Base-by-base conservation (phyloP, 2,888 invertebrate species). In the Cenopis cana region DNA sequence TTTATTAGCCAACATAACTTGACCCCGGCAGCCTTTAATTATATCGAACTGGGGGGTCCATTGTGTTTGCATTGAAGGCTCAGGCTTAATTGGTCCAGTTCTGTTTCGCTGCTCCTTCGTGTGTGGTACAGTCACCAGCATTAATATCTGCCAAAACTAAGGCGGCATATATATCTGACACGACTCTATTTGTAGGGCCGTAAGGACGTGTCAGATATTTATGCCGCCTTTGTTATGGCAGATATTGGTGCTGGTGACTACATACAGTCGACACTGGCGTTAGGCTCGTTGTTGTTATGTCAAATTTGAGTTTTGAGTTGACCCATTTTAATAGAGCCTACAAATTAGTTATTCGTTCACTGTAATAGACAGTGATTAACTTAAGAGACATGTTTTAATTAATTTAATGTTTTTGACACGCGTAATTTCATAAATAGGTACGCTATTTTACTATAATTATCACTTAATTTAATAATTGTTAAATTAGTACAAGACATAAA, bases 51-150 rank as follows among this genome's bases (percentile, higher is more conserved):
- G 59, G 52, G 61, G 46, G 49, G 60, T 56, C 60, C 61, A 61
- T 71, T 61, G 71, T 71, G 67, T 71, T 71, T 70, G 70, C 66
- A 54, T 5, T 24, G 70, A 36, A 55, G 59, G 70, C 70, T 70
- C 70, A 36, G 20, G 70, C 20, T 60, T 70, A 66, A 70, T 70
- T 70, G 70, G 70, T 46, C 56, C 50, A 46, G 61, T 71, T 71
- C 71, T 71, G 61, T 71, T 67, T 71, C 61, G 61, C 71, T 71
- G 71, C 71, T 66, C 59, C 70, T 71, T 67, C 67, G 61, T 66
- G 71, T 71, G 71, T 61, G 61, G 71, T 71, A 71, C 67, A 61
- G n/a, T n/a, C n/a, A n/a, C n/a, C n/a, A n/a, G n/a, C n/a, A n/a
- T n/a, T n/a, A n/a, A n/a, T n/a, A n/a, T n/a, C n/a, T n/a, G n/a